Conservation (phyloP, 2,797 vertebrate genomes). For the Thalassophryne amazonica region DNA sequence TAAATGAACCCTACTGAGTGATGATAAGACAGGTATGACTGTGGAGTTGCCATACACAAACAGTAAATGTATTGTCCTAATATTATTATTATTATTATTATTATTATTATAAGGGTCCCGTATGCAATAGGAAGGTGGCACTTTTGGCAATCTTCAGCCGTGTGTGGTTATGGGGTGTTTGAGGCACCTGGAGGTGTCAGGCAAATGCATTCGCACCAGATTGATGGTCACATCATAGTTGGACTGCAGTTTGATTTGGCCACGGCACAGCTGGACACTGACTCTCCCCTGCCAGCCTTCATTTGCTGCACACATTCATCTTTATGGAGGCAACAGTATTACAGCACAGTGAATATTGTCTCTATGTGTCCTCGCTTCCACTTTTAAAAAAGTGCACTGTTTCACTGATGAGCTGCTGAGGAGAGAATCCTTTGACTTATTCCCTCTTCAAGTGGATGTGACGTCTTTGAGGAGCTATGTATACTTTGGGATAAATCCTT, state of each 20-base stretch:
- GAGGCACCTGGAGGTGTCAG: conserved; percentile 38
- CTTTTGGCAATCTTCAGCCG: no score
- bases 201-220: conserved; percentile 50
- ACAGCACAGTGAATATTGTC: conserved; percentile 4
- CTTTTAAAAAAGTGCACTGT: not conserved
- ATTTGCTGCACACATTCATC: conserved; percentile 26
- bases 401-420: not conserved
- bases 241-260: conserved; percentile 44
- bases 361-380: not conserved
- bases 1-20: no score
- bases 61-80: no score
- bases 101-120: no score
- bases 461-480: not conserved
- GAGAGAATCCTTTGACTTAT: not conserved
- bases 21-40: no score
- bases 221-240: conserved; percentile 33
- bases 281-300: conserved; percentile 30
- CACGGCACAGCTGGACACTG: conserved; percentile 5
- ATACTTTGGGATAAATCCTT: no score
- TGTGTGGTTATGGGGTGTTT: conserved; percentile 31
- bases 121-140: no score
- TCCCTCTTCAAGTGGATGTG: not conserved
- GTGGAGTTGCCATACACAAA: no score
- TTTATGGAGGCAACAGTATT: conserved; percentile 18
- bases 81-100: no score